Evolutionary conservation across 2,888 invertebrate species (phyloP), one percentile per base, ranked within the genome.

Genomic region (Parelbella ahira): DNA sequence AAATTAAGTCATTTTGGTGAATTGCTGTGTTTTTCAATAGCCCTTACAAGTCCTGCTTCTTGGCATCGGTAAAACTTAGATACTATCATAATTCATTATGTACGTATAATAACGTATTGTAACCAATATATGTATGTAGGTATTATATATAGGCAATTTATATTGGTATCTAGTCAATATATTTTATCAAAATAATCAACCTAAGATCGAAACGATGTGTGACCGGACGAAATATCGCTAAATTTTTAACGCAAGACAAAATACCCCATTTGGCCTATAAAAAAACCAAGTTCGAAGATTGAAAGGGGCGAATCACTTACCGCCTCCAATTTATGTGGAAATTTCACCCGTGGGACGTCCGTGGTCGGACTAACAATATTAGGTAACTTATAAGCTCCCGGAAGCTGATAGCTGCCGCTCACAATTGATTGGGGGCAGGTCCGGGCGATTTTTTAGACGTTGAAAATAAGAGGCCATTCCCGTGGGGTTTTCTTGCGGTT

Each of bases 321-420:
- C 69, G 65, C 62, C 63, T 63, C 62, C 82, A 82, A 86, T 87
- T 86, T 87, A 86, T 86, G 71, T 74, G 64, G 48, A 71, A 82
- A 87, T 84, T 79, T 81, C 62, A 66, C 86, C 84, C 84, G 56
- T 54, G 86, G 82, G 86, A 83, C 58, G 56, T 21, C 56, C 79
- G 84, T 77, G 84, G 86, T 76, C 62, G 63, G 86, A 78, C 77
- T 86, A 82, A 83, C 86, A 86, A 86, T 76, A 79, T 87, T 80
- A 83, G 70, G 72, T 76, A 78, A 73, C 78, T 83, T 83, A 82
- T 75, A 77, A 76, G 74, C 65, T 56, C 53, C 50, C 45, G 44
- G 37, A 29, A 29, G 24, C 43, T 49, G 51, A 43, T 43, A 24
- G 36, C 18, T 21, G 21, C 18, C 4, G 21, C 32, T 23, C 8